phyloP scores from a whole-genome alignment of 2,888 invertebrate genomes.

The Thera britannica region DNA sequence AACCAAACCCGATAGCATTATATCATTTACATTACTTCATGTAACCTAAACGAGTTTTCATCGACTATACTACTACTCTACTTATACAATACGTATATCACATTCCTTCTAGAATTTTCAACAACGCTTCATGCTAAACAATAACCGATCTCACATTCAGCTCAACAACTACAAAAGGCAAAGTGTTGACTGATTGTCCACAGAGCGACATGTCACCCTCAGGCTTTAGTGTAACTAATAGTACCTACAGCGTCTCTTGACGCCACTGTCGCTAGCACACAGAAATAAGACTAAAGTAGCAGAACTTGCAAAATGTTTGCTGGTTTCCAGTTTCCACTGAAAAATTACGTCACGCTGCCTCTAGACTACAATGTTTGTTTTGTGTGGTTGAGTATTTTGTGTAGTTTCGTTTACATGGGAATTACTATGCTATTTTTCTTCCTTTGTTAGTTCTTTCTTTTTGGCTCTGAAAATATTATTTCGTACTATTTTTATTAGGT shows the following conservation, averaged over 20 bases:
- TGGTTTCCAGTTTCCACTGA: conserved; percentile 39
- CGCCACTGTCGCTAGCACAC: conserved; percentile 29
- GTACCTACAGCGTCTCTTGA: conserved; percentile 31
- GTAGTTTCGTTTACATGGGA: neutral
- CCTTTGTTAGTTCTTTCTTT: neutral
- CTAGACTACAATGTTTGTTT: conserved; percentile 19
- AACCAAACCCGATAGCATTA: too few species aligned
- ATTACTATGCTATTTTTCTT: neutral
- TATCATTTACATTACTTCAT: too few species aligned
- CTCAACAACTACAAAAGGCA: neutral
- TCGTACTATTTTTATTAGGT: neutral
- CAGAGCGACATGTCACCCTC: conserved; percentile 23
- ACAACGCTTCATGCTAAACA: conserved; percentile 3
- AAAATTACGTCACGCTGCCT: conserved; percentile 32
- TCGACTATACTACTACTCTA: too few species aligned
- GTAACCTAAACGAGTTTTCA: too few species aligned
- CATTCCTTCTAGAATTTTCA: neutral
- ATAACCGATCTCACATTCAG: conserved; percentile 8
- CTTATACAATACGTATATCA: neutral
- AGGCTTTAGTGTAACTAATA: conserved; percentile 22
- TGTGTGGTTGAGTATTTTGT: conserved; percentile 17
- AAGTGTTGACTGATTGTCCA: conserved; percentile 31
- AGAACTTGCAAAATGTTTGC: conserved; percentile 39
- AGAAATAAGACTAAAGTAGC: neutral
- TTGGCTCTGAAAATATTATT: neutral